These are phyloP conservation scores for Margarornis squamiger DNA, from an alignment of 2,797 vertebrate genomes.

Conservation along the genomic window DNA sequence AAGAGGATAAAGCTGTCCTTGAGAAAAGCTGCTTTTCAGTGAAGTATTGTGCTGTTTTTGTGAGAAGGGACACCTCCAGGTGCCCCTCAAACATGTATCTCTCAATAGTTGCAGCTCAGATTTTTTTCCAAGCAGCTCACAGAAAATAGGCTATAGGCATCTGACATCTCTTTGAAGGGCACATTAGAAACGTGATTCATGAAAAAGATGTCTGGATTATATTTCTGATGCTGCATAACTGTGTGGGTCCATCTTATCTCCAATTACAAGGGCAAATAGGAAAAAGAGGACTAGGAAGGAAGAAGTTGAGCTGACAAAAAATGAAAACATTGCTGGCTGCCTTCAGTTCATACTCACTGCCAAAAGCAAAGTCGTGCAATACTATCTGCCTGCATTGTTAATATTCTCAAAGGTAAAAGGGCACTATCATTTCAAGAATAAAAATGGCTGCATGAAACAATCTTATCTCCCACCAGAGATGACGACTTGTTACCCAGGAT, in stretches of 20 bases:
- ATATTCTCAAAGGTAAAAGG: background rate
- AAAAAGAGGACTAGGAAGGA: background rate
- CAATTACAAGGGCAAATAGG: slow-evolving; percentile 26
- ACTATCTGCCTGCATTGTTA: background rate
- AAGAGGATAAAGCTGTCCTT: slow-evolving; percentile 22
- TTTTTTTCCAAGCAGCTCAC: slow-evolving; percentile 2
- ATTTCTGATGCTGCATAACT: slow-evolving; percentile 31
- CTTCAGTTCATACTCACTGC: background rate
- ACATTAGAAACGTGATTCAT: background rate
- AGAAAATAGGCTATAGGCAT: background rate
- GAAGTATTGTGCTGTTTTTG: background rate
- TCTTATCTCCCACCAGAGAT: background rate
- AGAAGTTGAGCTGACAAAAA: slow-evolving; percentile 1
- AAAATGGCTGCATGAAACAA: background rate
- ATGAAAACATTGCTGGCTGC: background rate
- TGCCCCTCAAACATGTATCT: slow-evolving; percentile 21
- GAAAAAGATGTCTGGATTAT: slow-evolving; percentile 6
- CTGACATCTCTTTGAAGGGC: slow-evolving; percentile 14
- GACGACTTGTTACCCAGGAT: background rate
- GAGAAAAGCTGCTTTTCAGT: slow-evolving; percentile 29
- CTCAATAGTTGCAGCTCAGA: slow-evolving; percentile 10
- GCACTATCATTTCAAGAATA: background rate
- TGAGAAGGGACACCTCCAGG: slow-evolving; percentile 19
- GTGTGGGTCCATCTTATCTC: background rate
- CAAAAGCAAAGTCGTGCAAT: background rate